Evolutionary conservation across 1,140 invertebrate genomes (phyloP), one percentile per base, ranked within the genome.

Genomic region (Grapholita molesta): DNA sequence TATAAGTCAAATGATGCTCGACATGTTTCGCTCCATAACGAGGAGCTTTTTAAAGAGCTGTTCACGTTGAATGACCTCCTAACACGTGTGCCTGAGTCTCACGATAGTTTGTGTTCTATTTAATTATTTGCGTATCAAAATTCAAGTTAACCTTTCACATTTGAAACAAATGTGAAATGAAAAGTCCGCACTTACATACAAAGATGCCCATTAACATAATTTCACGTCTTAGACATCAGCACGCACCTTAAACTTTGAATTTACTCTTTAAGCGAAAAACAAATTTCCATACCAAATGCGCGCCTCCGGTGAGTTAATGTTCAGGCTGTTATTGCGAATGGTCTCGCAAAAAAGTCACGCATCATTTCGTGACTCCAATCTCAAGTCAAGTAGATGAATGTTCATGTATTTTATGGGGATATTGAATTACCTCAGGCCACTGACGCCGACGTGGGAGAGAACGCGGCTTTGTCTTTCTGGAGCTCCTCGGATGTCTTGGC

Each of bases 371-470:
- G 55, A 61, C 55, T 61, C 55, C 55, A 61, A 61, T 61, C 55
- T 61, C 55, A 61, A 61, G 55, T 61, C 28, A 61, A 30, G n/a
- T 28, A 12, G 55, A 15, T 25, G 55, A 61, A 61, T 67, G 48
- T 21, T 30, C 48, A 28, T n/a, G 38, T 18, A 28, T 57, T 53
- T 64, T 66, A 53, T 61, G 28, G 30, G 2, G 23, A 28, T 64
- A 35, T 67, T 66, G 48, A 48, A 52, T 70, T 69, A 67, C 30
- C 72, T 15, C 21, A 89, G 88, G 89, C 89, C 32, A 89, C 85
- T 4, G 89, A 91, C 64, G 88, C 86, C 11, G 89, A 90, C 73
- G 76, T 91, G 12, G 88, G 86, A 0, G 77, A 79, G 55, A 91
- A 90, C 52, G 86, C 89, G 55, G 78, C 70, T 0, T 15, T 90